Base-by-base conservation (phyloP, 2,113 vertebrate genomes). In the Oreochromis tanganicae region DNA sequence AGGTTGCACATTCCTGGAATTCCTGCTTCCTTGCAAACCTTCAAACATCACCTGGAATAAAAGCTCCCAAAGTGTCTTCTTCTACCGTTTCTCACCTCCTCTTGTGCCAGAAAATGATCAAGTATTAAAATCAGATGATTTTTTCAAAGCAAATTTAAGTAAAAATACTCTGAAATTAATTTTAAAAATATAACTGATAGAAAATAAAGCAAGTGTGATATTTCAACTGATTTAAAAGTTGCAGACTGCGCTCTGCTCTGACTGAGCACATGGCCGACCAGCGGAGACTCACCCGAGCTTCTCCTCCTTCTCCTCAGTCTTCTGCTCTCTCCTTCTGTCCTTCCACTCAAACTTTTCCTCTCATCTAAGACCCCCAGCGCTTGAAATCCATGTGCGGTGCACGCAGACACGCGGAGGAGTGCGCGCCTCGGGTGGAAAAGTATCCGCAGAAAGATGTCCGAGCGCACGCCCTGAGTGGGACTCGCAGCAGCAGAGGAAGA, bases 1-100 rank as follows among this genome's bases (percentile, higher is more conserved):
- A 86, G 85, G 83, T 86, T 92, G 81, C 86, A 90, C 6, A 90
- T 88, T 92, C 88, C 88, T 79, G 80, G 16, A 57, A 89, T 89
- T 89, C 87, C 87, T 59, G 82, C 3, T 3, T 24, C 34, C 6
- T 61, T n/a, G 68, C 78, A 5, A 85, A 59, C 50, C 41, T 38
- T 78, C 21, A 36, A 83, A 66, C 34, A 21, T 34, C 78, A 63
- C 9, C 46, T 43, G 21, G 38, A 82, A 57, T 32, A 48, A 75
- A 75, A 19, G 68, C 68, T 7, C 24, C 24, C 41, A 19, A 29
- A 75, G 14, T 29, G 24, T 16, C 14, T 17, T 17, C 71, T 48
- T 29, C 13, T 48, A 43, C 43, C 41, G 13, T 75, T 48, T 48
- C 14, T 27, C 1, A 38, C 61, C 61, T 21, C 41, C 16, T 29